Evolutionary conservation across 2,797 vertebrate genomes (phyloP), one percentile per base, ranked within the genome.

Genomic region (Siniperca undulata): DNA sequence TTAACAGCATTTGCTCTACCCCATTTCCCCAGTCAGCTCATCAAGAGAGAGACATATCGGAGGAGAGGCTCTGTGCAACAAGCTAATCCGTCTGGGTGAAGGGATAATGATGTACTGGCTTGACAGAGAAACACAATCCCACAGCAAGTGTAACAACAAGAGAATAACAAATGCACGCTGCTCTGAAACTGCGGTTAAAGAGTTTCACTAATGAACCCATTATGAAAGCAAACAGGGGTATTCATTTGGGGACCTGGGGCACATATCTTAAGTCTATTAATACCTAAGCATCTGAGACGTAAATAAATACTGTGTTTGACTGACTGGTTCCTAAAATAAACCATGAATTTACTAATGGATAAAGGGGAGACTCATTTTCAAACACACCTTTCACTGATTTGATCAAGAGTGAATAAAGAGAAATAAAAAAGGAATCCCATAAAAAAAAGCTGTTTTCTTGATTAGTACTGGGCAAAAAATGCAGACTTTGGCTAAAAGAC

Each of bases 21-120:
- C 50, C 4, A 17, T 82, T 83, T 83, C 72, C 67, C 48, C 55
- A 30, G 75, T 69, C 71, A 71, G 82, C 90, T 93, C 89, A 89
- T 93, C 88, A 87, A 81, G 48, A 81, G 79, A 65, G 58, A 89
- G 78, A 80, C 78, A 78, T 82, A 85, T 81, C 44, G 34, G 81
- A 82, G 83, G 59, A 87, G 81, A 89, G 79, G 76, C 83, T 68
- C 78, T 36, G 75, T 46, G 80, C 84, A 86, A 88, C 84, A 90
- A 87, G 74, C 82, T 93, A 92, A 94, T 94, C 90, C 78, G 50
- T 87, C 91, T 82, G 89, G 83, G 80, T 82, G 89, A 94, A 81
- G 78, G 88, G 91, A 94, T 93, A 94, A 94, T 92, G 88, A 94
- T 87, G 82, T 69, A 84, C 85, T 92, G 66, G 83, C 80, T 78